Evolutionary conservation across 2,888 invertebrate species (phyloP).

Genomic region (Beris morrisii): DNA sequence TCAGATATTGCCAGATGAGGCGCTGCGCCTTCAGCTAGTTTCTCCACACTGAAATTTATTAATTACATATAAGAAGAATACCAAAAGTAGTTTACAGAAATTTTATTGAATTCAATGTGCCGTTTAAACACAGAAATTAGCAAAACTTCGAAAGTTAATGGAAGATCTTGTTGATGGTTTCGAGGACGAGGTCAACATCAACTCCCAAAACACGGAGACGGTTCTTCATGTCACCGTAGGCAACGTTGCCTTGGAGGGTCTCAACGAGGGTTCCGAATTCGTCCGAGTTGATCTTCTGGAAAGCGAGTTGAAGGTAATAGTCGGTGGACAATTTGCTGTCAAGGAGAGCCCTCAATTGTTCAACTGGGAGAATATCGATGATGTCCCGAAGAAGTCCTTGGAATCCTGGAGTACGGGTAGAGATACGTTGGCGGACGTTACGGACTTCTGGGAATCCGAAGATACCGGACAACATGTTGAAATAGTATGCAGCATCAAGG

Average conservation of each 20-base stretch:
- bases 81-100: too few relatives aligned
- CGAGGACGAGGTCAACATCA: constrained; percentile 31
- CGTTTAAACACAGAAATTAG: too few relatives aligned
- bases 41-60: too few relatives aligned
- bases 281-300: constrained; percentile 32
- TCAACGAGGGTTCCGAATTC: constrained; percentile 29
- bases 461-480: constrained; percentile 32
- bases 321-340: constrained; percentile 29
- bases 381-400: constrained; percentile 27
- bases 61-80: too few relatives aligned
- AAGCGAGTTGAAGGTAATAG: constrained; percentile 26
- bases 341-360: constrained; percentile 24
- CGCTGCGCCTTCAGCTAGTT: too few relatives aligned
- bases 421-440: not conserved
- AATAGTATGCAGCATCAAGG: constrained; percentile 34
- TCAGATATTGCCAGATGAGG: too few relatives aligned
- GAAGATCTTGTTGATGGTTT: constrained; percentile 30
- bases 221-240: constrained; percentile 23
- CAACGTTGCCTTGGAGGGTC: constrained; percentile 21
- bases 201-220: constrained; percentile 28
- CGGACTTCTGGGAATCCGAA: constrained; percentile 33
- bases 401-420: constrained; percentile 22
- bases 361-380: constrained; percentile 29
- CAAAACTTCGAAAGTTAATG: not conserved
- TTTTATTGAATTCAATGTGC: too few relatives aligned